Percentiles rank a stretch among this genome's conserved stretches.
phyloP scores from a whole-genome alignment of 1,140 invertebrate genomes.

The Zaprionus kolodkinae region DNA sequence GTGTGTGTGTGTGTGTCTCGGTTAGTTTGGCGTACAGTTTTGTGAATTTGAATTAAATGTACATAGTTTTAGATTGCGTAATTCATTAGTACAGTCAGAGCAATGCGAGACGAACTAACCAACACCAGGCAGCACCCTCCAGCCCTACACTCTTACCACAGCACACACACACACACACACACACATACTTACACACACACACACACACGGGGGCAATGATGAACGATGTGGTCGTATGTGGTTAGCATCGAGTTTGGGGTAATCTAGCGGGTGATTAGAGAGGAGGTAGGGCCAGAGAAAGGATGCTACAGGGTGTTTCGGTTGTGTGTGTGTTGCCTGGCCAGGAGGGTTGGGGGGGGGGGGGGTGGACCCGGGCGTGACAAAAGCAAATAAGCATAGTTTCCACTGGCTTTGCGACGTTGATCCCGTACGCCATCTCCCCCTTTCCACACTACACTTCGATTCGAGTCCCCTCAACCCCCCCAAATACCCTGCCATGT shows the following conservation, averaged over 20 bases:
- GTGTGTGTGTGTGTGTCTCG: slow-evolving; percentile 55
- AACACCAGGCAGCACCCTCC: slow-evolving; percentile 41
- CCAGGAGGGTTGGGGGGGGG: neutral
- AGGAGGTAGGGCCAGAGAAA: slow-evolving; percentile 15
- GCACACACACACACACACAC: slow-evolving; percentile 46
- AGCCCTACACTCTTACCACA: neutral
- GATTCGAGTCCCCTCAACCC: slow-evolving; percentile 29
- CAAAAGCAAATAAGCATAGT: slow-evolving; percentile 58
- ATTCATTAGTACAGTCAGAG: slow-evolving; percentile 82
- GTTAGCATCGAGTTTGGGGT: slow-evolving; percentile 60
- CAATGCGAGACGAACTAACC: slow-evolving; percentile 55
- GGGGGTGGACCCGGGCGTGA: slow-evolving; percentile 55
- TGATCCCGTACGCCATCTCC: slow-evolving; percentile 23
- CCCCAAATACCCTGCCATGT: neutral
- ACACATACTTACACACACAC: slow-evolving; percentile 30
- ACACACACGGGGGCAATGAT: slow-evolving; percentile 66
- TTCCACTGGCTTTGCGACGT: slow-evolving; percentile 29
- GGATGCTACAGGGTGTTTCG: slow-evolving; percentile 22
- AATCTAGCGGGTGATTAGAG: slow-evolving; percentile 32
- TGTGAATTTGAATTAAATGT: slow-evolving; percentile 84
- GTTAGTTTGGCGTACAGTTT: slow-evolving; percentile 82
- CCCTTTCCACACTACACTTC: neutral
- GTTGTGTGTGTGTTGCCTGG: slow-evolving; percentile 31
- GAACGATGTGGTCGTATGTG: slow-evolving; percentile 83
- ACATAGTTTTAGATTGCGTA: slow-evolving; percentile 84